A percentile compares a stretch with the other conserved stretches of the same genome.
These are phyloP conservation scores for Heliconius eleuchia DNA, from an alignment of 1,140 invertebrate species.

Conservation along the genomic window DNA sequence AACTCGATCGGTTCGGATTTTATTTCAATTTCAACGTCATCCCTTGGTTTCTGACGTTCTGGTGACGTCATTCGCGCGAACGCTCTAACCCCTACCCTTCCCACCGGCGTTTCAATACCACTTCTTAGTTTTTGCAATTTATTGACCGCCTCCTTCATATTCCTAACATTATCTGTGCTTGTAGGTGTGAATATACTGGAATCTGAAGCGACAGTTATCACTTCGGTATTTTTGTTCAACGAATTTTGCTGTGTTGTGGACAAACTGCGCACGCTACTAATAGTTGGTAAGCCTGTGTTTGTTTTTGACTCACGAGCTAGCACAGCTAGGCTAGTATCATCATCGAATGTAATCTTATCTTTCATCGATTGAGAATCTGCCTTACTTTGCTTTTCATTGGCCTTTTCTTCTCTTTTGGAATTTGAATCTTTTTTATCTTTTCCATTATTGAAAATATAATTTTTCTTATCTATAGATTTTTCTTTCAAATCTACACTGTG, in stretches of 20 bases:
- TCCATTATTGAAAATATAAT: conserved; percentile 10
- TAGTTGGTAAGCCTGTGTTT: conserved; percentile 57
- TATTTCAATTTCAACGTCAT: conserved; percentile 63
- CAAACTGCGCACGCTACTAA: conserved; percentile 61
- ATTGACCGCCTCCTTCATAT: conserved; percentile 57
- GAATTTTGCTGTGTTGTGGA: conserved; percentile 45
- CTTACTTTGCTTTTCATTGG: conserved; percentile 37
- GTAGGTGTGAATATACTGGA: conserved; percentile 62
- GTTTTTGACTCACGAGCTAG: conserved; percentile 48
- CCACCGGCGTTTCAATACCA: conserved; percentile 51
- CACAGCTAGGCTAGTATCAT: conserved; percentile 58
- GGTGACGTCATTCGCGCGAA: conserved; percentile 71
- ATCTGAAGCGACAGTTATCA: conserved; percentile 44
- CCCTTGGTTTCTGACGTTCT: conserved; percentile 41
- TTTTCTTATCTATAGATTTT: conserved; percentile 2
- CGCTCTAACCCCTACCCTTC: conserved; percentile 64
- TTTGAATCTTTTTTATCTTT: conserved; percentile 44
- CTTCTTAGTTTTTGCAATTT: conserved; percentile 56
- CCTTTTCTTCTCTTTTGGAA: conserved; percentile 22
- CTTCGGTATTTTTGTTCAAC: conserved; percentile 40
- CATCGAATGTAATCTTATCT: conserved; percentile 51
- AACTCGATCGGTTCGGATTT: conserved; percentile 73
- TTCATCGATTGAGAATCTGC: conserved; percentile 37
- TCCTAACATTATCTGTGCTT: conserved; percentile 57
- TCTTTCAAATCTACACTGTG: conserved; percentile 2